Base-by-base conservation (phyloP, 2,113 vertebrate species). In the Phrynosoma blainvillii region DNA sequence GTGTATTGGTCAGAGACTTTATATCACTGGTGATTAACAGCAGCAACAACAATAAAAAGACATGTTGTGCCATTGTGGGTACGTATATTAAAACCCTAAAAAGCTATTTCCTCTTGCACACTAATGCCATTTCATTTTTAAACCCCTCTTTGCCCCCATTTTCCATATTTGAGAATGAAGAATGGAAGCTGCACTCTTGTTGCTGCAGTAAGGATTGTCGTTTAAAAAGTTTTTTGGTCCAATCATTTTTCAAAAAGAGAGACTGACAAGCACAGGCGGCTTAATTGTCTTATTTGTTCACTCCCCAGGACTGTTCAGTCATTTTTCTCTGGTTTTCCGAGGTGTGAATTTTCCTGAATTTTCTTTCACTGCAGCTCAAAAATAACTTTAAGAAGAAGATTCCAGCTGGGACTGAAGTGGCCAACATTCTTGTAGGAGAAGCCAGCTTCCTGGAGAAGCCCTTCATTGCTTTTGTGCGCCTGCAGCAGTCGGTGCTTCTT, bases 341-440 rank as follows among this genome's bases (percentile, higher is more conserved):
- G 25, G 9, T 56, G 3, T 42, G 54, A 13, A 40, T 62, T 32
- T 9, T 54, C 56, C 79, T 65, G 10, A 25, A 20, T 47, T 79
- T 27, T 59, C 6, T 87, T 70, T 89, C 40, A 9, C 89, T 92
- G 88, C 93, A 97, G 96, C 73, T 81, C n/a, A 94, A 93, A 87
- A 98, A 97, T 75, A 92, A 6, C 23, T 95, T 97, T 78, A 93
- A 91, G 91, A 94, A 93, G 91, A 97, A 97, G 88, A 80, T 98
- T 56, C 96, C 96, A 0, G 87, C 21, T 0, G 96, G 93, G 76
- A 23, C 97, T 0, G 97, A 98, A 91, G 96, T 95, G 14, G 96
- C 95, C 56, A 96, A 94, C 0, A 3, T 97, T 70, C 93, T 96
- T 1, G 94, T 96, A 0, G 97, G 97, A 84, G 97, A 97, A 90